Percentiles rank a stretch among this genome's conserved stretches.
Conservation (phyloP, 37 sponge, comb jelly and placozoan genomes). For the Halichondria panicea region DNA sequence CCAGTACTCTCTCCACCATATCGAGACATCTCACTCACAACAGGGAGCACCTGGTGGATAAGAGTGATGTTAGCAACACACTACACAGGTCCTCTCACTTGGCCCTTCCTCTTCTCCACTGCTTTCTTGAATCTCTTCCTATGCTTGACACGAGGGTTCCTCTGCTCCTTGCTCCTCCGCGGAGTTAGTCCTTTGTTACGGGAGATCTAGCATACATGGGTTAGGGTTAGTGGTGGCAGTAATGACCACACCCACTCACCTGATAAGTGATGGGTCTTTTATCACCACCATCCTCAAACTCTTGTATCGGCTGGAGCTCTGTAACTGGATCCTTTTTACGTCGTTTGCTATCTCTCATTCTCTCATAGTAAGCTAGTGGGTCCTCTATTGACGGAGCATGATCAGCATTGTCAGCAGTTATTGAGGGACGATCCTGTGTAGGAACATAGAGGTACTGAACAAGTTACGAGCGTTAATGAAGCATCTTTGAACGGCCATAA, state of each 20-base stretch:
- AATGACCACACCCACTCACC: conserved; percentile 38
- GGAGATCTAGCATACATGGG: conserved; percentile 50
- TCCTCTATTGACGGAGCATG: neutral
- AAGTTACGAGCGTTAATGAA: no score
- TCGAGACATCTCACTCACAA: conserved; percentile 40
- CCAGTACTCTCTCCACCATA: conserved; percentile 88
- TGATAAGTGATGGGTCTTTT: conserved; percentile 89
- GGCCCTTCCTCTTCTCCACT: conserved; percentile 59
- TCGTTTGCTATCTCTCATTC: conserved; percentile 27
- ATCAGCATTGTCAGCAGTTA: neutral
- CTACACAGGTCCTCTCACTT: conserved; percentile 26
- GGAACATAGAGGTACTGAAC: no score
- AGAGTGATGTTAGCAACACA: neutral
- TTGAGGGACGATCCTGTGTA: no score
- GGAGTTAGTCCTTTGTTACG: conserved; percentile 85
- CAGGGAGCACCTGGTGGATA: conserved; percentile 57
- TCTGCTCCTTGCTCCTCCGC: conserved; percentile 86
- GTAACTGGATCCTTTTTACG: neutral
- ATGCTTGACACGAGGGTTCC: conserved; percentile 95
- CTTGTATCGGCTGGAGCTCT: neutral
- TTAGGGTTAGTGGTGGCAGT: neutral
- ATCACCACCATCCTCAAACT: neutral
- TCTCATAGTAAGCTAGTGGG: conserved; percentile 56
- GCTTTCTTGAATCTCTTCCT: conserved; percentile 84
- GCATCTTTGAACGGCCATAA: no score